Evolutionary conservation across 2,888 invertebrate genomes (phyloP).

Genomic region (Dynastes grantii): DNA sequence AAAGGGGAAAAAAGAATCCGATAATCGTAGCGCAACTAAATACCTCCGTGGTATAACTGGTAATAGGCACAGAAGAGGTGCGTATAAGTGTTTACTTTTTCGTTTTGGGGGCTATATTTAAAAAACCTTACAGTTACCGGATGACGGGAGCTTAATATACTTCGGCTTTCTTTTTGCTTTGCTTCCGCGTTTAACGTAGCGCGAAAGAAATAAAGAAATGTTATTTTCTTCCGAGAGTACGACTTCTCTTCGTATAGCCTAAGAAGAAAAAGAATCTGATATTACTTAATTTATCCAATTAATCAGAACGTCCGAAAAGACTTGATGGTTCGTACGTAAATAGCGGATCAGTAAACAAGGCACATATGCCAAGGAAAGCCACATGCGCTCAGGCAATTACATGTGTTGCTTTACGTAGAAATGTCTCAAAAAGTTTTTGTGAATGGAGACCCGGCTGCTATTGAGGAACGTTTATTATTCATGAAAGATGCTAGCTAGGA

Average conservation of each 20-base stretch:
- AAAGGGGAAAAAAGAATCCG: background rate
- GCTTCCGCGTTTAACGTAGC: conserved; percentile 1
- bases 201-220: background rate
- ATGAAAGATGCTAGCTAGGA: too few relatives aligned
- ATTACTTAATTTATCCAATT: background rate
- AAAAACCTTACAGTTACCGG: background rate
- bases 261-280: background rate
- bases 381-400: too few relatives aligned
- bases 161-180: background rate
- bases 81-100: conserved; percentile 1
- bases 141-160: conserved; percentile 16
- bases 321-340: too few relatives aligned
- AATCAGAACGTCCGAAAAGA: too few relatives aligned
- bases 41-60: background rate
- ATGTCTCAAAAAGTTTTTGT: too few relatives aligned
- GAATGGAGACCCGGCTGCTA: too few relatives aligned
- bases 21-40: conserved; percentile 8
- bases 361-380: too few relatives aligned
- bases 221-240: background rate
- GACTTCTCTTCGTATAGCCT: background rate
- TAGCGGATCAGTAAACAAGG: too few relatives aligned
- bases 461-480: too few relatives aligned
- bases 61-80: conserved; percentile 1
- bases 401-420: too few relatives aligned
- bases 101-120: conserved; percentile 18